Percentiles rank a stretch among this genome's conserved stretches.
Conservation (phyloP, 2,113 vertebrate genomes). For the Neoarius graeffei region DNA sequence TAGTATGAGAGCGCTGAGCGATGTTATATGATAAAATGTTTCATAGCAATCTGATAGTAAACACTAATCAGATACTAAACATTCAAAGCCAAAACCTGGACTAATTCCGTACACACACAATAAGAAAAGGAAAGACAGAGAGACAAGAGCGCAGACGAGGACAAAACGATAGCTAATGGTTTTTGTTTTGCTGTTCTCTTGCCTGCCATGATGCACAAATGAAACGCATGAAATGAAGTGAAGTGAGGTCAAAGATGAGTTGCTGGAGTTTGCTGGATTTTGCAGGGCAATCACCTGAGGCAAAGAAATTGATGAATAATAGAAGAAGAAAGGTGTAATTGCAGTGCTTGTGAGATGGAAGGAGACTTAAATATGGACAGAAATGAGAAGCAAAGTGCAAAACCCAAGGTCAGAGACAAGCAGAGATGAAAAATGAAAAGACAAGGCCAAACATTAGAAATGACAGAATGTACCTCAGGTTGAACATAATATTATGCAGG, state of each 20-base stretch:
- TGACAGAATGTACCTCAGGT: neutral
- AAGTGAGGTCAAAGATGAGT: constrained; percentile 26
- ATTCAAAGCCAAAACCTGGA: neutral
- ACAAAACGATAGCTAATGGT: neutral
- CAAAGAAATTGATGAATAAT: neutral
- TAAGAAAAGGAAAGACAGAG: neutral
- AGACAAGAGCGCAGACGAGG: neutral
- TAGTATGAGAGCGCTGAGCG: neutral
- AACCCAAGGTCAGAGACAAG: neutral
- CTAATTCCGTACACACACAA: neutral
- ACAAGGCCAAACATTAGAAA: neutral
- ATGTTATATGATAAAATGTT: neutral
- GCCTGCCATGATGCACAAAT: constrained; percentile 14
- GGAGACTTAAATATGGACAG: neutral
- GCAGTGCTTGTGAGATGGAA: neutral
- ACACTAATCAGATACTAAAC: neutral
- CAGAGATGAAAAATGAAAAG: neutral
- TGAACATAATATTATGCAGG: neutral
- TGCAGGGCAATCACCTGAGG: neutral
- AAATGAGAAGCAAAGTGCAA: neutral
- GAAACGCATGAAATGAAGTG: neutral
- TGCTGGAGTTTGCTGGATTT: neutral
- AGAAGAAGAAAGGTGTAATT: neutral
- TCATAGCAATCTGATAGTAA: neutral
- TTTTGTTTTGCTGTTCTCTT: constrained; percentile 1